phyloP scores from a whole-genome alignment of 1,140 invertebrate species.

The Scaptomyza graminum region DNA sequence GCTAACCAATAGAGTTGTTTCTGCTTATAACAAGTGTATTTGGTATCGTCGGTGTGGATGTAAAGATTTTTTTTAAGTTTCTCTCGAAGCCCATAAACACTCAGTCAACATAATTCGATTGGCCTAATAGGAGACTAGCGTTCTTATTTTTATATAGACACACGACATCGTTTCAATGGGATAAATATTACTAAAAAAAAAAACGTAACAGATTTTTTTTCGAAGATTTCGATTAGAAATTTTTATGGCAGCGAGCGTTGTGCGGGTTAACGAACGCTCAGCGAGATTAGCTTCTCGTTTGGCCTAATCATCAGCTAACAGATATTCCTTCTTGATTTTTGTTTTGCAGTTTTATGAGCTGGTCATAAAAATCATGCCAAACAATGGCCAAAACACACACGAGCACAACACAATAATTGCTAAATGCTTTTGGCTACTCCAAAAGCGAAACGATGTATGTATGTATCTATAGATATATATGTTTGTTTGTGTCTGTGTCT shows the following conservation, averaged over 20 bases:
- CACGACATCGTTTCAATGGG: conserved; percentile 34
- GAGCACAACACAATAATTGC: conserved; percentile 59
- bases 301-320: conserved; percentile 3
- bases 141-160: conserved; percentile 35
- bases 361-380: conserved; percentile 48
- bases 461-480: background rate
- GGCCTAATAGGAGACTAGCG: conserved; percentile 48
- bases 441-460: conserved; percentile 8
- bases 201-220: conserved; percentile 52
- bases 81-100: conserved; percentile 53
- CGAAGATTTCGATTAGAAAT: conserved; percentile 45
- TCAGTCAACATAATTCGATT: conserved; percentile 63
- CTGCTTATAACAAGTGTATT: conserved; percentile 31
- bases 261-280: conserved; percentile 60
- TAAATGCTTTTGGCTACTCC: conserved; percentile 71
- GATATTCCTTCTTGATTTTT: background rate
- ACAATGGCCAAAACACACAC: conserved; percentile 54
- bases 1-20: conserved; percentile 10
- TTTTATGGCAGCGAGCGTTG: conserved; percentile 39
- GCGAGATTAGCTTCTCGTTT: conserved; percentile 42
- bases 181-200: conserved; percentile 48
- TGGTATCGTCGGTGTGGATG: conserved; percentile 1
- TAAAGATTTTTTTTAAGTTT: background rate
- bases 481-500: background rate
- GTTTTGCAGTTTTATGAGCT: conserved; percentile 45